phyloP scores from a whole-genome alignment of 1,140 invertebrate genomes.

The Mylabris phalerata region DNA sequence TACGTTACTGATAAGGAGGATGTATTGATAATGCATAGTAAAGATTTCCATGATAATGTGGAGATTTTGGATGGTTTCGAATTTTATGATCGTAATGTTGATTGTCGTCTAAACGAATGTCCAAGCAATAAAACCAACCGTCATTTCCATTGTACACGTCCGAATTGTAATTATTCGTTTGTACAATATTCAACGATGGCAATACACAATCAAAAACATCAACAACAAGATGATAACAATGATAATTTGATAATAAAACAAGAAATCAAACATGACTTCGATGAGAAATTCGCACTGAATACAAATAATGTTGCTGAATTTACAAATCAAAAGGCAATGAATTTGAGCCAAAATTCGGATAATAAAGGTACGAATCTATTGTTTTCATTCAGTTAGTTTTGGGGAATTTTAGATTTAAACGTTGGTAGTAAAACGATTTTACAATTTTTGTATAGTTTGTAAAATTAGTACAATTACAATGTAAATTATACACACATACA shows the following conservation, averaged over 20 bases:
- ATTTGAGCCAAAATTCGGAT: conserved; percentile 27
- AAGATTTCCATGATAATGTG: conserved; percentile 77
- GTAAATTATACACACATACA: too few relatives aligned
- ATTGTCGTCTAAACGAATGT: conserved; percentile 64
- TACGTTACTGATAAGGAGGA: conserved; percentile 41
- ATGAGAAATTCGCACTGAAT: conserved; percentile 17
- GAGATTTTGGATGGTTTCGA: conserved; percentile 76
- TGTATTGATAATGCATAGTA: conserved; percentile 51
- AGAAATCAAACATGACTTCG: too few relatives aligned
- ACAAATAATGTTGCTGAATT: background rate
- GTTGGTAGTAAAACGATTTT: too few relatives aligned
- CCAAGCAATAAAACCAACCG: conserved; percentile 56
- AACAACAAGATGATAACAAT: conserved; percentile 16
- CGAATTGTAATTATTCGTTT: conserved; percentile 69
- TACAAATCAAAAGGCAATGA: conserved; percentile 30
- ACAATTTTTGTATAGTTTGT: too few relatives aligned
- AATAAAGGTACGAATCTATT: conserved; percentile 24
- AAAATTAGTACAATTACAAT: too few relatives aligned
- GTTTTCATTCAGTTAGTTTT: background rate
- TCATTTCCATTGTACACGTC: conserved; percentile 71
- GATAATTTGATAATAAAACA: background rate
- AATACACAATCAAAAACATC: conserved; percentile 61
- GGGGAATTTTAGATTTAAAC: too few relatives aligned
- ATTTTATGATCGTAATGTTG: conserved; percentile 71
- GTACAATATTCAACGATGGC: conserved; percentile 67